Evolutionary conservation across 2,888 invertebrate species (phyloP).

Genomic region (Steromphala cineraria): DNA sequence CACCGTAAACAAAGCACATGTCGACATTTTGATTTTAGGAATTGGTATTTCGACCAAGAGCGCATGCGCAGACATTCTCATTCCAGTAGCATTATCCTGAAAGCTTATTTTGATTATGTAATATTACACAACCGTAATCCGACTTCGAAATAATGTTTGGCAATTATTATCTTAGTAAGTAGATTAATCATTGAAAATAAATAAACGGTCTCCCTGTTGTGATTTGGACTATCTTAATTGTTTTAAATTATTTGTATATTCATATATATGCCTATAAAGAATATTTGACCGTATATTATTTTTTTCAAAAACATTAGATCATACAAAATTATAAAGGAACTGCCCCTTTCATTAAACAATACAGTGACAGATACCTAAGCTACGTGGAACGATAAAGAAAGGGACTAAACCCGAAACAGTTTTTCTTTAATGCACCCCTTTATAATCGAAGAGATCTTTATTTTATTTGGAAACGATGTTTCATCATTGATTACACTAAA

Average conservation of each 20-base stretch:
- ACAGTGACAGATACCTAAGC: too few species aligned
- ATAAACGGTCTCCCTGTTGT: background rate
- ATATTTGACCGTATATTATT: too few species aligned
- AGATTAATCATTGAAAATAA: background rate
- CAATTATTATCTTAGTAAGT: background rate
- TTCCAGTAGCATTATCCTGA: background rate
- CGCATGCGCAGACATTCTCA: conserved; percentile 16
- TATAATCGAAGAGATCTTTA: too few species aligned
- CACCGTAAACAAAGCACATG: conserved; percentile 39
- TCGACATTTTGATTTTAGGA: conserved; percentile 35
- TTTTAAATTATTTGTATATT: too few species aligned
- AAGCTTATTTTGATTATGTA: background rate
- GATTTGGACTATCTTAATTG: background rate
- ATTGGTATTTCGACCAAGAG: conserved; percentile 16
- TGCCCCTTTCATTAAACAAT: too few species aligned
- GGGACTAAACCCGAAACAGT: too few species aligned
- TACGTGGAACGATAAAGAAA: too few species aligned
- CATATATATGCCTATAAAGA: too few species aligned
- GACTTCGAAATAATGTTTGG: background rate
- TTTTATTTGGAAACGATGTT: too few species aligned
- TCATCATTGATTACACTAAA: too few species aligned
- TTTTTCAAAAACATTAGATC: too few species aligned
- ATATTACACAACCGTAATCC: background rate
- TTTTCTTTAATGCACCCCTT: too few species aligned
- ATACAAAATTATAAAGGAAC: background rate